A percentile compares a stretch with the other conserved stretches of the same genome.
phyloP scores from a whole-genome alignment of 2,113 vertebrate species.

The Ranitomeya imitator region DNA sequence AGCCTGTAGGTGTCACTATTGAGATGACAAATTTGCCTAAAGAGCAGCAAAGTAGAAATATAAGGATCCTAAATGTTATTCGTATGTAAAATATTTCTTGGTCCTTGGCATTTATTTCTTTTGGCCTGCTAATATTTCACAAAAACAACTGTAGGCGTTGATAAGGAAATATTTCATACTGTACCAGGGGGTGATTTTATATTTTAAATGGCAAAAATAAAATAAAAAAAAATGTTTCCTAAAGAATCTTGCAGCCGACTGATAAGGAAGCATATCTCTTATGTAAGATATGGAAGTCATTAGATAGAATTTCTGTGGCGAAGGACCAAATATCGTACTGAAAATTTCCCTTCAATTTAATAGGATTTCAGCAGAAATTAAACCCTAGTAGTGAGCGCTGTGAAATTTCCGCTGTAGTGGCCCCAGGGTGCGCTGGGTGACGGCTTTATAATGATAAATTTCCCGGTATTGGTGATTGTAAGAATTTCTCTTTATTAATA shows the following conservation, averaged over 20 bases:
- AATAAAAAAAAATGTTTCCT: neutral
- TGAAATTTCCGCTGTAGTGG: neutral
- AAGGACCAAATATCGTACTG: neutral
- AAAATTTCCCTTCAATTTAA: constrained; percentile 20
- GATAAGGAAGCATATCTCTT: neutral
- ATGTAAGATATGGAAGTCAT: neutral
- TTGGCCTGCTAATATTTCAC: neutral
- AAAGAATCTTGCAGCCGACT: neutral
- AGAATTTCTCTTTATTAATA: constrained; percentile 17
- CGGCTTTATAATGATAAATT: constrained; percentile 15
- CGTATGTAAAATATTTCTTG: neutral
- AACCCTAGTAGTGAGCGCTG: neutral
- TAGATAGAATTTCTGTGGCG: neutral
- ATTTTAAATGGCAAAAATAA: neutral
- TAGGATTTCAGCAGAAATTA: neutral
- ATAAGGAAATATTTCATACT: neutral
- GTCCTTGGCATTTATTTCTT: neutral
- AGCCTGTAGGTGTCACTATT: too few species aligned
- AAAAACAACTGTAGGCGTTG: neutral
- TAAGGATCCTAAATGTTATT: neutral
- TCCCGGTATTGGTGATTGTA: neutral
- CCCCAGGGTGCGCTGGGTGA: neutral
- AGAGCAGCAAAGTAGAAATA: neutral
- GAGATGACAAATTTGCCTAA: too few species aligned
- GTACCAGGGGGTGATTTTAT: neutral